Evolutionary conservation across 2,113 vertebrate genomes (phyloP).

Genomic region (Chlamydotis undulata): DNA sequence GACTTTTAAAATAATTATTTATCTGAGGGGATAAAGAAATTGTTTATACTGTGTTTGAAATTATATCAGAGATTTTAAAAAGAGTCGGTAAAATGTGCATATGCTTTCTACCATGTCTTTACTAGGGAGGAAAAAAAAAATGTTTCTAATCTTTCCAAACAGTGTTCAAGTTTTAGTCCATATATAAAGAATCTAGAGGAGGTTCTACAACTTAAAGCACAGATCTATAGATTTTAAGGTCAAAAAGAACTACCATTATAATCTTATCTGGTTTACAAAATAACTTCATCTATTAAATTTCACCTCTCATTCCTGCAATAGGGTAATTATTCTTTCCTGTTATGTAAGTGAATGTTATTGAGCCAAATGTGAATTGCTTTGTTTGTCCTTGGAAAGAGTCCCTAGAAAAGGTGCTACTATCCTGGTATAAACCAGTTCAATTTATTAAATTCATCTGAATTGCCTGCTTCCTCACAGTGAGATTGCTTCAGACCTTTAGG

Average conservation of each 20-base stretch:
- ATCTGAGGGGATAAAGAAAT: background rate
- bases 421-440: background rate
- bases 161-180: background rate
- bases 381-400: constrained; percentile 39
- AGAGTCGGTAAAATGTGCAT: background rate
- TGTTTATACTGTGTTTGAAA: constrained; percentile 14
- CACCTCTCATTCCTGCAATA: background rate
- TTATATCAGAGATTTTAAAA: background rate
- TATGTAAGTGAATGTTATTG: background rate
- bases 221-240: background rate
- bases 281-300: constrained; percentile 5
- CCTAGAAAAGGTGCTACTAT: background rate
- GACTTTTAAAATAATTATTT: background rate
- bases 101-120: background rate
- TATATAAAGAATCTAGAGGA: background rate
- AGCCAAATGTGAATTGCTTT: background rate
- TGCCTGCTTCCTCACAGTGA: background rate
- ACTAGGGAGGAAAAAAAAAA: background rate
- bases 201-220: background rate
- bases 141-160: background rate
- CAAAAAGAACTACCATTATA: background rate
- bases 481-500: background rate
- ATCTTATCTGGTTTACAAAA: background rate
- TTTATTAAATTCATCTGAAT: background rate
- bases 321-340: constrained; percentile 18